phyloP scores from a whole-genome alignment of 1,140 invertebrate genomes.

The Ceratina australensis region DNA sequence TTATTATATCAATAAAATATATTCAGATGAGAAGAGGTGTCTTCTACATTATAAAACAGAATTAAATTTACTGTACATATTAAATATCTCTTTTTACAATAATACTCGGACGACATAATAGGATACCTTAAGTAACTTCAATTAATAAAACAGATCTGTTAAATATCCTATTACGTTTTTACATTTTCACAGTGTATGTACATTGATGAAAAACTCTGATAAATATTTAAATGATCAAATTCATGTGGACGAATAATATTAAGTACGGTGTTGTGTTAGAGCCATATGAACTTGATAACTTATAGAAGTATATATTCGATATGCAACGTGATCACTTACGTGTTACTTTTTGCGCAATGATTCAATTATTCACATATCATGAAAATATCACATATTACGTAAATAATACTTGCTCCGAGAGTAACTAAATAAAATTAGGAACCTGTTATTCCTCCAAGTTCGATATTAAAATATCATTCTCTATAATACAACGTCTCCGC shows the following conservation, averaged over 20 bases:
- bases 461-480: slow-evolving; percentile 21
- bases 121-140: no score
- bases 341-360: slow-evolving; percentile 29
- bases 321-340: neutral
- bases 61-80: neutral
- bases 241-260: neutral
- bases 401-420: slow-evolving; percentile 8
- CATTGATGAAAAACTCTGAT: neutral
- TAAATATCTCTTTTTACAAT: slow-evolving; percentile 6
- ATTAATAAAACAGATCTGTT: neutral
- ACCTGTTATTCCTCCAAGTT: slow-evolving; percentile 17
- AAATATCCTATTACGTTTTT: slow-evolving; percentile 23
- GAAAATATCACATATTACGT: slow-evolving; percentile 24
- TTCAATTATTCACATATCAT: slow-evolving; percentile 20
- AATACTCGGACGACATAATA: slow-evolving; percentile 5
- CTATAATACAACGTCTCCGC: slow-evolving; percentile 24
- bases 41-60: slow-evolving; percentile 1
- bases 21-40: slow-evolving; percentile 8
- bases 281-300: slow-evolving; percentile 17
- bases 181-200: slow-evolving; percentile 17
- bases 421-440: slow-evolving; percentile 6
- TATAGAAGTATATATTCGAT: slow-evolving; percentile 23
- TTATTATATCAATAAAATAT: neutral
- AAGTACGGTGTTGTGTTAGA: neutral
- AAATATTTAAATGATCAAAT: slow-evolving; percentile 21